These are phyloP conservation scores for Zaprionus capensis DNA, from an alignment of 1,140 invertebrate species.

Conservation along the genomic window DNA sequence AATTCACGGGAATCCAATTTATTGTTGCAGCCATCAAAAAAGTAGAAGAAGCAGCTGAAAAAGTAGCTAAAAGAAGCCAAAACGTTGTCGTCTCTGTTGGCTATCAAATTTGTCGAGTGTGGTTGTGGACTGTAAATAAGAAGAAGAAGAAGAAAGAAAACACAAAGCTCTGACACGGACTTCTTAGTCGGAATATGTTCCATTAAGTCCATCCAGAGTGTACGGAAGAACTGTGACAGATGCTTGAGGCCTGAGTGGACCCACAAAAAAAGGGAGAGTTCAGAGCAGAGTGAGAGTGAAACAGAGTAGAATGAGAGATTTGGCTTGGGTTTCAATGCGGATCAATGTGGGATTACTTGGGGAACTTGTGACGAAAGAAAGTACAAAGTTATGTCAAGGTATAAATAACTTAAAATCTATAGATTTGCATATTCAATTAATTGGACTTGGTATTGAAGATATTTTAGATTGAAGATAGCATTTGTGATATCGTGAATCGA, in stretches of 20 bases:
- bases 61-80: constrained; percentile 20
- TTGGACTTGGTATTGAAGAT: background rate
- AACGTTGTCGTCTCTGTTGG: constrained; percentile 27
- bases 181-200: constrained; percentile 8
- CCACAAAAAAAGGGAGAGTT: constrained; percentile 13
- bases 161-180: background rate
- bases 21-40: constrained; percentile 58
- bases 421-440: background rate
- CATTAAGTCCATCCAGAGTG: constrained; percentile 2
- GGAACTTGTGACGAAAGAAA: background rate
- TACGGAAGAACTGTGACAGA: constrained; percentile 31
- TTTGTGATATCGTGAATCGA: background rate
- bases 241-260: constrained; percentile 4
- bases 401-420: background rate
- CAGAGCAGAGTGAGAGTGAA: background rate
- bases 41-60: constrained; percentile 13
- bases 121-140: constrained; percentile 6
- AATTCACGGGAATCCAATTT: constrained; percentile 80
- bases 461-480: background rate
- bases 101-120: constrained; percentile 58
- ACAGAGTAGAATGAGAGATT: background rate
- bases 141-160: background rate
- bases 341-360: background rate
- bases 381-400: background rate
- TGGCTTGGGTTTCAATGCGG: background rate